Base-by-base conservation (phyloP, 2,113 vertebrate species). In the Crotalus helleri region DNA sequence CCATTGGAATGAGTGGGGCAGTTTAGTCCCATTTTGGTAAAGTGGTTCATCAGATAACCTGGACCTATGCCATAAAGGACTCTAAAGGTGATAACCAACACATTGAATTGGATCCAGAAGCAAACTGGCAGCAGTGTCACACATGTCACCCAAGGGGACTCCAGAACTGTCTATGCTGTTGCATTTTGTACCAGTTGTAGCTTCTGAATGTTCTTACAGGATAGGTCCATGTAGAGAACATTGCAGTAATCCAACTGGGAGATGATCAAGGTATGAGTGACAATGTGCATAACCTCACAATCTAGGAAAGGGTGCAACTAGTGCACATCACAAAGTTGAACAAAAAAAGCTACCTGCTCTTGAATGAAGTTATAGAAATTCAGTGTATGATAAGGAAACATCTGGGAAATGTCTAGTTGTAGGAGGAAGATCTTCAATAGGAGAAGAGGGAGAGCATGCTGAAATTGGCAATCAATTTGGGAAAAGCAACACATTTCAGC, bases 381-480 rank as follows among this genome's bases (percentile, higher is more conserved):
- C 33, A 57, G 55, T 19, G 12, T 57, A 81, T 39, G 69, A 74
- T 81, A 86, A 96, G 92, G 95, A 95, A 97, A 95, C 94, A 96
- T 92, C 95, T 97, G 96, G 94, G 93, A 91, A 93, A 8, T 87
- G 64, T 95, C 90, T 91, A 95, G 92, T 85, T 91, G 85, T 94
- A 93, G 90, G 94, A 97, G 33, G 89, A 96, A 92, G 94, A 95
- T 96, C 94, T 94, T 59, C 94, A 94, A 51, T 87, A 93, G 96
- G 55, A 96, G 87, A 93, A 94, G 92, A 90, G 87, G 93, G 94
- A 95, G 46, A 91, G 90, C 87, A 95, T 94, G 81, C 49, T 85
- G 74, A 95, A 61, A 89, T 74, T 96, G 93, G 94, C 93, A 44
- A 15, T 46, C 26, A 19, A 90, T 90, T 88, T 89, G 93, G 90